Base-by-base conservation (phyloP, 1,140 invertebrate genomes). In the Sarcophaga peregrina region DNA sequence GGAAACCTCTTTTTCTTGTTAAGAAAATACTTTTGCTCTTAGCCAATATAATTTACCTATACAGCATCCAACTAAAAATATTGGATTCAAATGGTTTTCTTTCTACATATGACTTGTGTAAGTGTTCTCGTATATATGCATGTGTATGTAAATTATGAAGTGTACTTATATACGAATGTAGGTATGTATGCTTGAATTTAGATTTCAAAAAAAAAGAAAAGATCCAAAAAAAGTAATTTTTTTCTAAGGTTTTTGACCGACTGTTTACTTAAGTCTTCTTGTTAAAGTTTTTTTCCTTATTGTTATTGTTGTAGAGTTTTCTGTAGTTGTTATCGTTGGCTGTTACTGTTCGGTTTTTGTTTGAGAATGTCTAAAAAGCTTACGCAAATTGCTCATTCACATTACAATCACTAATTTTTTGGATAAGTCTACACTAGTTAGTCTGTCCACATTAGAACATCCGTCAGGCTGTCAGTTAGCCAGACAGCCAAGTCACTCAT, bases 301-400 rank as follows among this genome's bases (percentile, higher is more conserved):
- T 45, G 37, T 75, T 75, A 13, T 11, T 45, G 15, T 48, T 75
- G 37, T 75, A n/a, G 10, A 82, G 81, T 72, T 82, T 73, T 72
- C n/a, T 48, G 25, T 1, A 37, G 25, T 37, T 73, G n/a, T 52
- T 46, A 8, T 50, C 17, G 4, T 37, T 10, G 6, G 13, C 13
- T 48, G 20, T 81, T 62, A 20, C 58, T 15, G 17, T 68, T 81
- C 50, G 48, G 48, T 37, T 37, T 37, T 58, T 58, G 58, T 48
- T 58, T 82, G 72, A 46, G 20, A 68, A 68, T 68, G 62, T 68
- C 62, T 68, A 68, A 68, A 68, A 68, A 50, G 73, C 82, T 82
- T 82, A 82, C 82, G 82, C 82, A 82, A 82, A 82, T 82, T 62
- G 74, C 62, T 68, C 74, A 74, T 81, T 74, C 46, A 82, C 50